Conservation (phyloP, 1,140 invertebrate species). For the Drosophila varians region DNA sequence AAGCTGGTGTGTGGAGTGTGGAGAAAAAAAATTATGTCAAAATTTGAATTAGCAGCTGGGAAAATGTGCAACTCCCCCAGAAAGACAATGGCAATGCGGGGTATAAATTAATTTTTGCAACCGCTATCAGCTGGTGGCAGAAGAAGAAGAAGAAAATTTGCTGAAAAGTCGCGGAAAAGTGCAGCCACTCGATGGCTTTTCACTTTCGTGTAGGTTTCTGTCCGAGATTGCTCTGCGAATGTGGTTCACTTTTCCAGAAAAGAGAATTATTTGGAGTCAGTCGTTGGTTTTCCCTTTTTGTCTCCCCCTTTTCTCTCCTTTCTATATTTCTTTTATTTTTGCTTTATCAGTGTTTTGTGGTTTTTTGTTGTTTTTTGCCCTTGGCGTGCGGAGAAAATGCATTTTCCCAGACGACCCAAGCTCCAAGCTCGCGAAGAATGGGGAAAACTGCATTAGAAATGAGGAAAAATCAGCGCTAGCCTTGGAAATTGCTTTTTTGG, state of each 20-base stretch:
- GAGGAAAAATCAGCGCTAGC: conserved; percentile 41
- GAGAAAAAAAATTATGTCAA: conserved; percentile 74
- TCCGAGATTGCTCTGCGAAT: not conserved
- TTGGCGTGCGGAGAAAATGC: conserved; percentile 58
- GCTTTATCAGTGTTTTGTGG: conserved; percentile 1
- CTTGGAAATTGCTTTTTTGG: conserved; percentile 30
- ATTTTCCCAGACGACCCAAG: conserved; percentile 32
- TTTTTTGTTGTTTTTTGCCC: conserved; percentile 16
- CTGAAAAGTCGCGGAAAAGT: conserved; percentile 38
- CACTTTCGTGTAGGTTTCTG: conserved; percentile 57
- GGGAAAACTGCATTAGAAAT: conserved; percentile 57
- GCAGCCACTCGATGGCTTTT: conserved; percentile 47
- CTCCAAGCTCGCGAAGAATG: conserved; percentile 39
- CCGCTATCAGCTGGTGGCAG: conserved; percentile 56
- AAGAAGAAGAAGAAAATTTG: too few species aligned
- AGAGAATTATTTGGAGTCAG: conserved; percentile 57
- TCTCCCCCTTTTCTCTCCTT: not conserved
- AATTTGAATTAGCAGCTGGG: conserved; percentile 71
- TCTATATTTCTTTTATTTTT: not conserved
- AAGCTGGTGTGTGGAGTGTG: conserved; percentile 23
- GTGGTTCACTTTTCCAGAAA: conserved; percentile 27
- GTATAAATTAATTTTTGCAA: conserved; percentile 70
- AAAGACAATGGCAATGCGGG: conserved; percentile 52
- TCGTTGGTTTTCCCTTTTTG: conserved; percentile 40
- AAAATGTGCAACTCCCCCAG: conserved; percentile 21